Conservation (phyloP, 2,113 vertebrate genomes). For the Orycteropus afer region DNA sequence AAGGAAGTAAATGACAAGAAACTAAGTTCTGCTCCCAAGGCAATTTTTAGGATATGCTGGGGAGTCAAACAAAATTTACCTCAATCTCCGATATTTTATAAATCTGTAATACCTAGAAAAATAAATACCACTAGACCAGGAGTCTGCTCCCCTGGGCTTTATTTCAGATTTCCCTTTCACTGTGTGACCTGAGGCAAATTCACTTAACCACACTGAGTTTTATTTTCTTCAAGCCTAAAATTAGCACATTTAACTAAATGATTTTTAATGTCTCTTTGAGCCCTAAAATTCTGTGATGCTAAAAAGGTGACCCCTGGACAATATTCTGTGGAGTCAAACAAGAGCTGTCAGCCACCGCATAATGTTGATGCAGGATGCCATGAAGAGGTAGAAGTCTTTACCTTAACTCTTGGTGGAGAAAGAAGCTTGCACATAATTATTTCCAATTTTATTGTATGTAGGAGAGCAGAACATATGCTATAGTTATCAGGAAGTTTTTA, state of each 20-base stretch:
- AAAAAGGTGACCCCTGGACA: neutral
- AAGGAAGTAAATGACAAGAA: neutral
- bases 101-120: constrained; percentile 29
- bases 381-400: neutral
- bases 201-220: neutral
- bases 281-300: constrained; percentile 27
- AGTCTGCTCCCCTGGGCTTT: neutral
- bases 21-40: neutral
- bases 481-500: constrained; percentile 46
- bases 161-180: constrained; percentile 17
- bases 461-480: constrained; percentile 23
- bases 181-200: neutral
- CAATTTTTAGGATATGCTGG: neutral
- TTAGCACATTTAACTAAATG: constrained; percentile 19
- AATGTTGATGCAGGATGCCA: neutral
- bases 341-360: neutral
- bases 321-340: neutral
- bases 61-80: neutral
- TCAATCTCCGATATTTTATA: neutral
- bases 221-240: constrained; percentile 41
- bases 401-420: constrained; percentile 6
- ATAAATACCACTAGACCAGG: neutral
- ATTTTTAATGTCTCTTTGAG: constrained; percentile 42
- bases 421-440: neutral
- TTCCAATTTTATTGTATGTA: constrained; percentile 37